Conservation (phyloP, 2,797 vertebrate genomes). For the Sebastiscus tertius region DNA sequence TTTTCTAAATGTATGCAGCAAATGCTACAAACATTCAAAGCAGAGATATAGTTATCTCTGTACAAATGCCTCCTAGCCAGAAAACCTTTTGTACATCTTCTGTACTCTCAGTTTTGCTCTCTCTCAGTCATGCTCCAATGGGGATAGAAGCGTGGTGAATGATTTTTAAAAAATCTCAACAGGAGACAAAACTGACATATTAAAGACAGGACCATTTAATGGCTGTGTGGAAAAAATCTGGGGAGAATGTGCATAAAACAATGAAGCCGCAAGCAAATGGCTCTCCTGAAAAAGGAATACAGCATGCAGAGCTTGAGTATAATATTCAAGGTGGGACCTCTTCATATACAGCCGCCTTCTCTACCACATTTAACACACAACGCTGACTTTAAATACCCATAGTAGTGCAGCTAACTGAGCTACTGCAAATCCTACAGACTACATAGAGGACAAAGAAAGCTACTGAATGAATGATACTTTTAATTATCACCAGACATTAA, state of each 20-base stretch:
- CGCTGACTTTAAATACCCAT: neutral
- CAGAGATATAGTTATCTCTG: slow-evolving; percentile 39
- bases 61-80: slow-evolving; percentile 62
- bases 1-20: slow-evolving; percentile 9
- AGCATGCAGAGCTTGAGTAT: neutral
- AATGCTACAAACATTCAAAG: slow-evolving; percentile 41
- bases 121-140: slow-evolving; percentile 45
- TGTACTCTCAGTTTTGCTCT: slow-evolving; percentile 29
- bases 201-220: slow-evolving; percentile 47
- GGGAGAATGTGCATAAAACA: slow-evolving; percentile 42
- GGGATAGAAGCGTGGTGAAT: slow-evolving; percentile 58
- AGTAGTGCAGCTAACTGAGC: neutral
- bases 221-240: slow-evolving; percentile 33
- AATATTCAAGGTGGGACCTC: slow-evolving; percentile 22
- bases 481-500: slow-evolving; percentile 31
- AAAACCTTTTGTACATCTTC: slow-evolving; percentile 44
- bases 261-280: slow-evolving; percentile 28
- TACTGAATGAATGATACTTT: slow-evolving; percentile 24
- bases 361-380: slow-evolving; percentile 5
- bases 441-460: slow-evolving; percentile 13
- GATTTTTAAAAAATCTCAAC: slow-evolving; percentile 45
- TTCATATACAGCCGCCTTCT: neutral
- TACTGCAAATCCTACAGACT: neutral
- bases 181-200: slow-evolving; percentile 56
- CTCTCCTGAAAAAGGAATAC: slow-evolving; percentile 14